These are phyloP conservation scores for Mellilla xanthometata DNA, from an alignment of 2,888 invertebrate genomes.

Conservation along the genomic window DNA sequence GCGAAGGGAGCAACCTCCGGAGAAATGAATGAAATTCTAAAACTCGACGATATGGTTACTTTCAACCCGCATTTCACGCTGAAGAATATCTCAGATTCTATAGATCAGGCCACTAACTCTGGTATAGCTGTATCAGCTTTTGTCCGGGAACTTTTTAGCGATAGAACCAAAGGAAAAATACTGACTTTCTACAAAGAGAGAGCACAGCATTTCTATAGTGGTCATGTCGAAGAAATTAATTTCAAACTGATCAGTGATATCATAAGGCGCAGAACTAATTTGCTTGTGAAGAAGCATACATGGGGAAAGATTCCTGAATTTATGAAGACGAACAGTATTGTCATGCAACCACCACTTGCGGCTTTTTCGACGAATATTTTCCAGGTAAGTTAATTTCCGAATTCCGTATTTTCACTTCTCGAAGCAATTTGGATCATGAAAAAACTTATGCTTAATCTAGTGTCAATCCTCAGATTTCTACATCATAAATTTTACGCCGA, in stretches of 20 bases:
- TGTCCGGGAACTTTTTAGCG: conserved; percentile 91
- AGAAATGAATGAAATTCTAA: conserved; percentile 94
- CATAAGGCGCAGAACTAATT: conserved; percentile 90
- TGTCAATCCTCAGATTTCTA: no score
- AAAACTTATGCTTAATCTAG: no score
- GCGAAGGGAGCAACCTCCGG: conserved; percentile 93
- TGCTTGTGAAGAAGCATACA: conserved; percentile 90
- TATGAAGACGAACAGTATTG: conserved; percentile 87
- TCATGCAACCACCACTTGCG: conserved; percentile 89
- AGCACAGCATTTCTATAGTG: conserved; percentile 93
- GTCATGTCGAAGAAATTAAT: conserved; percentile 92
- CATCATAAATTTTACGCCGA: no score
- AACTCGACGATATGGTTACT: conserved; percentile 93
- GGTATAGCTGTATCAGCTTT: conserved; percentile 91
- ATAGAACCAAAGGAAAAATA: conserved; percentile 89
- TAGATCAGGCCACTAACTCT: conserved; percentile 85
- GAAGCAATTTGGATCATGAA: no score
- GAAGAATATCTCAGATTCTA: conserved; percentile 92
- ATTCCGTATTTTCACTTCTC: no score
- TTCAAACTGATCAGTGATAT: conserved; percentile 92
- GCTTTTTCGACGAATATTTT: conserved; percentile 92
- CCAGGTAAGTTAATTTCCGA: conserved; percentile 82
- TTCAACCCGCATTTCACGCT: conserved; percentile 95
- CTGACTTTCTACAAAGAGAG: conserved; percentile 94
- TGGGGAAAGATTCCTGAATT: conserved; percentile 90